Base-by-base conservation (phyloP, 2,888 invertebrate species). In the Chymomyza amoena region DNA sequence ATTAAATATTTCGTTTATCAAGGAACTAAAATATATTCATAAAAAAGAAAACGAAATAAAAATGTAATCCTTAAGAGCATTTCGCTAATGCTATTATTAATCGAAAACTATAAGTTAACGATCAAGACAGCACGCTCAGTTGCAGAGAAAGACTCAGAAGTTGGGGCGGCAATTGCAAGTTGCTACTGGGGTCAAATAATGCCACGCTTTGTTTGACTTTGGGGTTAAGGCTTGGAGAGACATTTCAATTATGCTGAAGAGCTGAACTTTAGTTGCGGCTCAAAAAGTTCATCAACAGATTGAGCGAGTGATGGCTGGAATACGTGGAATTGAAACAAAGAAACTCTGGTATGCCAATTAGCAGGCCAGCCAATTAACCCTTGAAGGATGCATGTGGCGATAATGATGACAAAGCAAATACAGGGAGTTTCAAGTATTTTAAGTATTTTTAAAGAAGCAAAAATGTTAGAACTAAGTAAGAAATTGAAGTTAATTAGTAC, bases 201-300 rank as follows among this genome's bases (percentile, higher is more conserved):
- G 57, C 25, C 25, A 25, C 57, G 57, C 57, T 57, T 57, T 57
- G 57, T 57, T 57, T 57, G 25, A 57, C 57, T 57, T 25, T 57
- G 57, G 15, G 57, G 57, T 57, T 57, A 57, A 57, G 57, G 57
- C 25, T 57, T 57, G 7, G 2, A 20, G 16, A 54, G 54, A 54
- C n/a, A 45, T 45, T 45, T 45, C 6, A 45, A 45, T 45, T 10
- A 45, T 45, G 39, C 5, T 13, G 39, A 45, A 45, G 39, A 45
- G 39, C 39, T 45, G 39, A 45, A 45, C 39, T 45, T 45, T 13
- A 45, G 39, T 7, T 36, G 9, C 9, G 36, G 36, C 39, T 13
- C 39, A 45, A 45, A 45, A 13, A 45, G 39, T 45, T 45, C 39
- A 45, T 13, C 4, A 13, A 45, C 1, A 45, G 39, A 45, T 45